Conservation (phyloP, 2,113 vertebrate genomes). For the Fregetta grallaria region DNA sequence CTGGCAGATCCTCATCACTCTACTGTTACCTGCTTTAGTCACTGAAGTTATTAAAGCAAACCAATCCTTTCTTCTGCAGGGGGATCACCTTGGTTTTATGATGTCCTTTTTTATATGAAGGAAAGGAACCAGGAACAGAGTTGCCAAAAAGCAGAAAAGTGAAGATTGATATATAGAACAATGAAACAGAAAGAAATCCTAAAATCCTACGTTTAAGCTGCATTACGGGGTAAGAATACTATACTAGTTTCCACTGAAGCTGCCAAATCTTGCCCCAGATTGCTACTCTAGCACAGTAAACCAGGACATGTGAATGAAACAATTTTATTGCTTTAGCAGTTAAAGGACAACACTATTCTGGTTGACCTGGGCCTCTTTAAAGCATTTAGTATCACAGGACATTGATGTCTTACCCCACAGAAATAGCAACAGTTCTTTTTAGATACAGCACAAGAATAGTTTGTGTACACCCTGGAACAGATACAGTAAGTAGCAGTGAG, state of each 20-base stretch:
- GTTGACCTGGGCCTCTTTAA: neutral
- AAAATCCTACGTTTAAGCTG: neutral
- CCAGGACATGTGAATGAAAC: neutral
- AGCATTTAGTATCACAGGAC: neutral
- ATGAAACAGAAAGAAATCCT: neutral
- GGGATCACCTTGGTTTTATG: constrained; percentile 19
- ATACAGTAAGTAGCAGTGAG: neutral
- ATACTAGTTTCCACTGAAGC: neutral
- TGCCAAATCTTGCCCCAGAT: neutral
- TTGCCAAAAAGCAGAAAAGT: constrained; percentile 41
- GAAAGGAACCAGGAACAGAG: constrained; percentile 25
- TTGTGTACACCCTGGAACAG: neutral
- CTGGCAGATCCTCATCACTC: neutral
- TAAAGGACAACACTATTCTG: neutral
- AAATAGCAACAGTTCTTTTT: neutral
- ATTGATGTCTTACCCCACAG: neutral
- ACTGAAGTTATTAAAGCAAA: constrained; percentile 40
- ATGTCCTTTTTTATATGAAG: constrained; percentile 11
- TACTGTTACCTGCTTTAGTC: constrained; percentile 30
- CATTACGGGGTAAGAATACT: neutral
- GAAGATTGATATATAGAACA: neutral
- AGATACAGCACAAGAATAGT: neutral
- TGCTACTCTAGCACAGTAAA: neutral
- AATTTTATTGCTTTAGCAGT: neutral
- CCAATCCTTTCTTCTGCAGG: neutral